Evolutionary conservation across 2,888 invertebrate genomes (phyloP), one percentile per base, ranked within the genome.

Genomic region (Psylliodes chrysocephalus): DNA sequence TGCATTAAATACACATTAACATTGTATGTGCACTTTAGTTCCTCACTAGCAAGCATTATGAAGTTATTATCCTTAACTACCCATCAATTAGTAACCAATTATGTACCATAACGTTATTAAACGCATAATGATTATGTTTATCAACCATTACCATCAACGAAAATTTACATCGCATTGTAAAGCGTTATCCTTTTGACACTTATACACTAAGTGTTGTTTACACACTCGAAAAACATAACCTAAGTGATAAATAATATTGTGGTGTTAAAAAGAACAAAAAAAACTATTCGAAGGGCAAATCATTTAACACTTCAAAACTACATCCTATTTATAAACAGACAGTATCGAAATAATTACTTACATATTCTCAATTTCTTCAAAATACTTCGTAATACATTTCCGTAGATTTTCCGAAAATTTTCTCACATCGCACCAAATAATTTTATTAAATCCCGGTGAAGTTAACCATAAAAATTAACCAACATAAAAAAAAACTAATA

Each of bases 281-380:
- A 73, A 73, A 71, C 67, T 53, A 67, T 14, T 15, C 35, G 76
- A 79, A 79, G 77, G 79, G 76, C 78, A 77, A 77, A 76, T 77
- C 75, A 77, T 78, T 80, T 79, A 76, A 75, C 79, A 76, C 75
- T 71, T 72, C 10, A 17, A 6, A 42, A 17, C 5, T 5, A 14
- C 42, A 18, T 8, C 17, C 35, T 35, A 14, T 35, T 14, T 3
- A 33, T 7, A 33, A 25, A n/a, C 10, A 5, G n/a, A 25, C 12
- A 40, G n/a, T 44, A n/a, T 22, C 22, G 10, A 46, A 46, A 46
- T 44, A 12, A 17, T 14, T 46, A 25, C 77, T 78, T 69, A 77
- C 77, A 74, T 74, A 69, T 74, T 71, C 71, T 75, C 22, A 2
- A 2, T 22, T 22, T n/a, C 6, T 22, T 22, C 69, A 76, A 65